Evolutionary conservation across 92 coral and sea anemone genomes (phyloP), one percentile per base, ranked within the genome.

Genomic region (Montipora capitata): DNA sequence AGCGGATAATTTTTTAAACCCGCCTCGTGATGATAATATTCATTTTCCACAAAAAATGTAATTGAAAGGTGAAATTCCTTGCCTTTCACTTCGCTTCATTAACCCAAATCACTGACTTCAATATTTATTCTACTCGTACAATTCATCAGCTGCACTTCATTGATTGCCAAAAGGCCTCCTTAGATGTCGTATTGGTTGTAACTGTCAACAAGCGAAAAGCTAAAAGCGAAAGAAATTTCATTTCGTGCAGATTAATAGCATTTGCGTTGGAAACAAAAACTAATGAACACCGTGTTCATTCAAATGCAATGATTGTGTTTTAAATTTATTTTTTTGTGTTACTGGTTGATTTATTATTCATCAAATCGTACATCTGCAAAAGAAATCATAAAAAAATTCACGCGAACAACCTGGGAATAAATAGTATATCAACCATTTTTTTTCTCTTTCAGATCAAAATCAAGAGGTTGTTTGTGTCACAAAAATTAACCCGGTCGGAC

Each of bases 301-400:
- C n/a, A 81, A 38, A 10, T 20, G 68, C 39, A 17, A 7, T 18
- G 16, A 20, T 83, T 72, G 85, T 39, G 43, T 39, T 72, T 41
- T 83, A 20, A 41, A 57, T 56, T 83, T 16, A 20, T 17, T 2
- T 35, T 40, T 16, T 27, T 61, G 14, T 48, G 6, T 38, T 13
- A 83, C 72, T 83, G 80, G 79, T 57, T 14, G 69, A 20, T 83
- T 73, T 11, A 82, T 59, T n/a, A 70, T 72, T 41, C 87, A 82
- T n/a, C 7, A 12, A 54, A 41, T 57, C n/a, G 8, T 81, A 58
- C 85, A 49, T 81, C 85, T 77, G 85, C 77, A 68, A 52, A 39
- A 38, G 40, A 18, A 16, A 44, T 80, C 54, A 68, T 54, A 52
- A 6, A 20, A 81, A 81, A 49, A 68, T 10, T 8, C 56, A 52